Percentiles rank a stretch among this genome's conserved stretches.
These are phyloP conservation scores for Solenodon paradoxus DNA, from an alignment of 2,113 vertebrate species.

Conservation along the genomic window DNA sequence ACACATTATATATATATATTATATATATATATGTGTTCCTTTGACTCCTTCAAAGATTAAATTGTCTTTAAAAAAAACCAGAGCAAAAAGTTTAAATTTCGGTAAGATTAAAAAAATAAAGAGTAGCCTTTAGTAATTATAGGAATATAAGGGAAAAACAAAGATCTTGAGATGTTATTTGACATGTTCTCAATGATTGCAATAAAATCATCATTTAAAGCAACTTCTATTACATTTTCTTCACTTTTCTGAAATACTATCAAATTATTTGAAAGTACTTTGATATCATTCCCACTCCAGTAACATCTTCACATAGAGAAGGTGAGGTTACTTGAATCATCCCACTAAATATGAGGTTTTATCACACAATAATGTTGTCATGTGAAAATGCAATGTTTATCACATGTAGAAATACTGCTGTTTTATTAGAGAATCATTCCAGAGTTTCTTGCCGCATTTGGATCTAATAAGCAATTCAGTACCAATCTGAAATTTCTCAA, in stretches of 20 bases:
- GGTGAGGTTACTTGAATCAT: not conserved
- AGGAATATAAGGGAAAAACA: not conserved
- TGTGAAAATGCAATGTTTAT: not conserved
- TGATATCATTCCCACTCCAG: not conserved
- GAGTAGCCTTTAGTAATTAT: not conserved
- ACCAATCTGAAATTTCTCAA: not conserved
- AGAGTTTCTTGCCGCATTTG: not conserved
- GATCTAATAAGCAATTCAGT: not conserved
- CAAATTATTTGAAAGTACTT: not conserved
- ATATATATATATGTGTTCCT: not conserved
- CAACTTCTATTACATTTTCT: not conserved
- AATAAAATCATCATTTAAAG: not conserved
- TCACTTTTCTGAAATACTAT: not conserved
- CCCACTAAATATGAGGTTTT: not conserved
- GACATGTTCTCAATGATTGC: not conserved
- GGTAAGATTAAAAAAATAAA: not conserved
- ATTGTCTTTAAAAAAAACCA: not conserved
- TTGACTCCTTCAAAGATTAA: not conserved
- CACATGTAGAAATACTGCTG: not conserved
- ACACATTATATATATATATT: not conserved
- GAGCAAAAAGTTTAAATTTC: not conserved
- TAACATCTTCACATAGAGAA: not conserved
- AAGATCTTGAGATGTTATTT: not conserved
- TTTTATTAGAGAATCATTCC: not conserved
- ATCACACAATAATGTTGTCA: not conserved